Conservation (phyloP, 2,113 vertebrate genomes). For the Ornithorhynchus anatinus region DNA sequence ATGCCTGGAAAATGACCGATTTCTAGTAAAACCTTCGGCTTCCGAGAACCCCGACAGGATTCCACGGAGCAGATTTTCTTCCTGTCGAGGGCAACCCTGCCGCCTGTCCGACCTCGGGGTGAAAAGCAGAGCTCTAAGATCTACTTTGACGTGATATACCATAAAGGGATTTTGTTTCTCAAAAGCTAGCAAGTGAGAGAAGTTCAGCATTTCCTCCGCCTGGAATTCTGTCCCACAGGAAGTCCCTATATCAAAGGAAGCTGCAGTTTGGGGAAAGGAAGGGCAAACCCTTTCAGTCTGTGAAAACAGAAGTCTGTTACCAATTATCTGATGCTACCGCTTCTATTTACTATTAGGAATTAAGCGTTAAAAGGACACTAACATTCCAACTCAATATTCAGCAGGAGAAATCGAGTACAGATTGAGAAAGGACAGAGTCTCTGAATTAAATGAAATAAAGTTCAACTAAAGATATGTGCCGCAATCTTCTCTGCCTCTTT, state of each 20-base stretch:
- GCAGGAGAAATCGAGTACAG: neutral
- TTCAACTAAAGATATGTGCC: no score
- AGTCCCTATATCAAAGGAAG: constrained; percentile 51
- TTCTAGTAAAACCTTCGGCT: neutral
- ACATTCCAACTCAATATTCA: neutral
- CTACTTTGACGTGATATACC: neutral
- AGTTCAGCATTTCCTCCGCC: constrained; percentile 36
- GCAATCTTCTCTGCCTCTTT: no score
- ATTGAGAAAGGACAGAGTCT: neutral
- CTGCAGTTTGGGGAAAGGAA: constrained; percentile 43
- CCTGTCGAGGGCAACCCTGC: neutral
- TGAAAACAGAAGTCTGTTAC: neutral
- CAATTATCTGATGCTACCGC: neutral
- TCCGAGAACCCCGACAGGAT: neutral
- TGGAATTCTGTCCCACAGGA: constrained; percentile 61
- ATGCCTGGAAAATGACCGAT: neutral
- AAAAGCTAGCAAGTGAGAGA: constrained; percentile 49
- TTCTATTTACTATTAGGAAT: neutral
- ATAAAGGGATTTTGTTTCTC: constrained; percentile 19
- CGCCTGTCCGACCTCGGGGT: neutral
- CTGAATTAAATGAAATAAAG: neutral
- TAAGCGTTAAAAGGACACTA: neutral
- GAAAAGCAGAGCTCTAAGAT: neutral
- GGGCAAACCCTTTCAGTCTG: constrained; percentile 33
- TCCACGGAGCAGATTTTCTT: neutral